Conservation (phyloP, 2,888 invertebrate genomes). For the Cryptus armator region DNA sequence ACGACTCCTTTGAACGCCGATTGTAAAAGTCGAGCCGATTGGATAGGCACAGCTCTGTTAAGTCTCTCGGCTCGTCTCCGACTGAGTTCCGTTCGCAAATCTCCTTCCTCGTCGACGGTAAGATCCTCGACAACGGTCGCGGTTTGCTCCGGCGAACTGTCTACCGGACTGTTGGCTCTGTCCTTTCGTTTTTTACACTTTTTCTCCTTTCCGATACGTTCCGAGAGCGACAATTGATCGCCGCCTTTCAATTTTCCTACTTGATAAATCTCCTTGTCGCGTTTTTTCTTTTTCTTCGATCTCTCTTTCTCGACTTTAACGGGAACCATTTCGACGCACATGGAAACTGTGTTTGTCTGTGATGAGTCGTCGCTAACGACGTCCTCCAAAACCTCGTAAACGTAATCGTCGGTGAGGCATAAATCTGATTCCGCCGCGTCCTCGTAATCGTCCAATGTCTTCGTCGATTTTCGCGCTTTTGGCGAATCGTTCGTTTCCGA, state of each 20-base stretch:
- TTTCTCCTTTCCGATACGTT: conserved; percentile 81
- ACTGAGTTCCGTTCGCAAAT: conserved; percentile 86
- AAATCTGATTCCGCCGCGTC: conserved; percentile 62
- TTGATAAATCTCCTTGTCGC: conserved; percentile 85
- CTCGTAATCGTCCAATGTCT: conserved; percentile 57
- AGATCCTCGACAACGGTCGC: conserved; percentile 76
- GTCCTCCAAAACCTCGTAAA: conserved; percentile 70
- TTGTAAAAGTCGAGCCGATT: conserved; percentile 86
- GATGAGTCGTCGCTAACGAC: conserved; percentile 68
- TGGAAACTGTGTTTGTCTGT: conserved; percentile 57
- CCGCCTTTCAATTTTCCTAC: conserved; percentile 81
- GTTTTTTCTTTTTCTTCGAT: conserved; percentile 84
- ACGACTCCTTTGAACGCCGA: conserved; percentile 86
- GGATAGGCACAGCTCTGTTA: conserved; percentile 83
- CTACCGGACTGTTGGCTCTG: conserved; percentile 58
- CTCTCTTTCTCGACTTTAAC: conserved; percentile 80
- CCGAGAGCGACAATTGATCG: conserved; percentile 78
- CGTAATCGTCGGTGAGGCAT: conserved; percentile 69
- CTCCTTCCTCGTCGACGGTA: conserved; percentile 83
- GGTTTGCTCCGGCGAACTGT: conserved; percentile 72
- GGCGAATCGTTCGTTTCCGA: conserved; percentile 34
- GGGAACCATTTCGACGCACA: conserved; percentile 73
- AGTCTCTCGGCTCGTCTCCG: conserved; percentile 86
- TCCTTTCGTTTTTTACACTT: conserved; percentile 80
- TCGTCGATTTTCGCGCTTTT: conserved; percentile 26